phyloP scores from a whole-genome alignment of 2,113 vertebrate genomes.

The Microcebus ravelobensis region DNA sequence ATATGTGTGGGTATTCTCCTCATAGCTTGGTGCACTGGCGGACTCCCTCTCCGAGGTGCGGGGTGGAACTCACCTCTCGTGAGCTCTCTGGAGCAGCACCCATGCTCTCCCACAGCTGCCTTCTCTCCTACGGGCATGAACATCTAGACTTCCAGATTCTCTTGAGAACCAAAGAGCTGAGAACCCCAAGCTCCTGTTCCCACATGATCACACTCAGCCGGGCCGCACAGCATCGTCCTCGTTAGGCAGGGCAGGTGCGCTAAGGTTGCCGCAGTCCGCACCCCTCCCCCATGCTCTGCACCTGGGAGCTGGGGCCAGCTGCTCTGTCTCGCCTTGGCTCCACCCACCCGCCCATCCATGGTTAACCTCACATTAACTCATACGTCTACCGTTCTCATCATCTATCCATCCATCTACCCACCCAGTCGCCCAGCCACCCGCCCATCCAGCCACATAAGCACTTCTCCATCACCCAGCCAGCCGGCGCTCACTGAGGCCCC shows the following conservation, averaged over 20 bases:
- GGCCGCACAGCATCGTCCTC: fast-evolving
- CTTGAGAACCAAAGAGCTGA: not conserved
- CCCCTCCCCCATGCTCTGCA: not conserved
- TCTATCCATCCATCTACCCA: not conserved
- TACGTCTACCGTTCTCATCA: not conserved
- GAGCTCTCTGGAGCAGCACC: not conserved
- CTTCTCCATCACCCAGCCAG: no score
- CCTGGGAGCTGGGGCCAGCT: fast-evolving
- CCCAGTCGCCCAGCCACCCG: not conserved
- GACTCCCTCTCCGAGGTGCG: fast-evolving
- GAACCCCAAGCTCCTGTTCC: not conserved
- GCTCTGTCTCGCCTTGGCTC: not conserved
- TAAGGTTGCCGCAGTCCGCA: not conserved
- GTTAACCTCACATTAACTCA: no score
- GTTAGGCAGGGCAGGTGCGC: no score
- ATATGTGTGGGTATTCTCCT: fast-evolving
- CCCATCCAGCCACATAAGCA: not conserved
- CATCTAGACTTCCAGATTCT: not conserved
- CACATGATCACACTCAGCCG: fast-evolving
- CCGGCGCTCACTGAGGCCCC: not conserved
- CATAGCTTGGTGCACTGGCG: fast-evolving
- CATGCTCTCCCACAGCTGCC: fast-evolving
- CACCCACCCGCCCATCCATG: not conserved
- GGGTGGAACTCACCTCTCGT: fast-evolving
- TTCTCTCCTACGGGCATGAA: not conserved